Evolutionary conservation across 2,888 invertebrate species (phyloP).

Genomic region (Odontocolon sp.): DNA sequence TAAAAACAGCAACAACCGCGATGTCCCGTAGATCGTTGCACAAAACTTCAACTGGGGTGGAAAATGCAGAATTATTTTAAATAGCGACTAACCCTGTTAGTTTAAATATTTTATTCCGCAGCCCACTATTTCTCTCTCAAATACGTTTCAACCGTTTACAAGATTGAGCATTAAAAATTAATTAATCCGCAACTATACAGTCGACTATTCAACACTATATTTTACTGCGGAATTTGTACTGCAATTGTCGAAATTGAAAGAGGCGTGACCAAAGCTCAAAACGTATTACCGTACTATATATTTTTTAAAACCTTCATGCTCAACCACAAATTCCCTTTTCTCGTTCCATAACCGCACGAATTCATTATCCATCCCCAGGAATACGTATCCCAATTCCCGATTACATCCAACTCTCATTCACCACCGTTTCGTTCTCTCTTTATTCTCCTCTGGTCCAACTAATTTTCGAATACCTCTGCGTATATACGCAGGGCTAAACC

Average conservation of each 20-base stretch:
- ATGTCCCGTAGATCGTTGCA: background rate
- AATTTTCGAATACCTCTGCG: conserved; percentile 9
- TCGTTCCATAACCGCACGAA: background rate
- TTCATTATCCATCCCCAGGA: background rate
- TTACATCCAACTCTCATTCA: background rate
- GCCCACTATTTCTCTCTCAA: background rate
- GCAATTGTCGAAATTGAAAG: background rate
- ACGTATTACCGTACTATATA: background rate
- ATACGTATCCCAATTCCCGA: conserved; percentile 1
- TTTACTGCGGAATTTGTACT: background rate
- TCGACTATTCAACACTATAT: background rate
- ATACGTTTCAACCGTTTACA: background rate
- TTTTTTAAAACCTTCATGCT: background rate
- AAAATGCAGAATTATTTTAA: background rate
- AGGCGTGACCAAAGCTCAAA: background rate
- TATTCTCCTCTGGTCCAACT: background rate
- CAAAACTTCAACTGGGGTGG: too few relatives aligned
- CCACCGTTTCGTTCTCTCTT: background rate
- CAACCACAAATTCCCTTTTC: background rate
- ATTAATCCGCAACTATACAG: background rate
- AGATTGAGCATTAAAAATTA: background rate
- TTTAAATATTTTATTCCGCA: background rate
- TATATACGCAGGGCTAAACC: background rate
- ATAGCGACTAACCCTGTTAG: background rate
- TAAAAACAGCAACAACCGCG: background rate